Evolutionary conservation across 2,888 invertebrate species (phyloP).

Genomic region (Ormyrus rosae): DNA sequence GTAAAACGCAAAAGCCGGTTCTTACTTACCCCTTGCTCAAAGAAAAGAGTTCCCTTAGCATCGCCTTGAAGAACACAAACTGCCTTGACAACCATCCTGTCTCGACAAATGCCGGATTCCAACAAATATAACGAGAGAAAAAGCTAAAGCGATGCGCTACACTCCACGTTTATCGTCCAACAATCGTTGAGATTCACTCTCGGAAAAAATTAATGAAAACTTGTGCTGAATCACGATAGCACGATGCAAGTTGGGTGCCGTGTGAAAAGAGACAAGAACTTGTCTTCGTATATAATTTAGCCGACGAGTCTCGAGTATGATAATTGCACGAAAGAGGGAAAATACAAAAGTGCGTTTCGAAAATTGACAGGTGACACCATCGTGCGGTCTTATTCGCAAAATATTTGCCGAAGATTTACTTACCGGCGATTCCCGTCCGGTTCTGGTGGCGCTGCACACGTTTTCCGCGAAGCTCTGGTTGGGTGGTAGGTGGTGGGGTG

Average conservation of each 20-base stretch:
- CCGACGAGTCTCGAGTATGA: neutral
- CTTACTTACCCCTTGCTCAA: slow-evolving; percentile 80
- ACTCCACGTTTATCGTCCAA: too few relatives aligned
- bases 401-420: neutral
- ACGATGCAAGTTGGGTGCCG: slow-evolving; percentile 35
- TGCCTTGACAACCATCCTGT: slow-evolving; percentile 81
- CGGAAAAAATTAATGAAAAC: neutral
- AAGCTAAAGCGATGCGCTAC: neutral
- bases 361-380: too few relatives aligned
- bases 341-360: too few relatives aligned
- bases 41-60: slow-evolving; percentile 88
- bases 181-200: too few relatives aligned
- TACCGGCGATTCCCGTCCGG: too few relatives aligned
- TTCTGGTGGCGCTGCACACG: too few relatives aligned
- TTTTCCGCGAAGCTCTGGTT: too few relatives aligned
- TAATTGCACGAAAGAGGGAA: neutral
- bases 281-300: neutral
- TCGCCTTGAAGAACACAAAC: slow-evolving; percentile 93
- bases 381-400: too few relatives aligned
- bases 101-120: neutral
- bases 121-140: neutral
- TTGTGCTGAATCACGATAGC: slow-evolving; percentile 46
- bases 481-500: too few relatives aligned
- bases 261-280: slow-evolving; percentile 29
- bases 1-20: neutral